Percentiles rank a stretch among this genome's conserved stretches.
phyloP scores from a whole-genome alignment of 2,797 vertebrate genomes.

The Petrocephalus sullivani region DNA sequence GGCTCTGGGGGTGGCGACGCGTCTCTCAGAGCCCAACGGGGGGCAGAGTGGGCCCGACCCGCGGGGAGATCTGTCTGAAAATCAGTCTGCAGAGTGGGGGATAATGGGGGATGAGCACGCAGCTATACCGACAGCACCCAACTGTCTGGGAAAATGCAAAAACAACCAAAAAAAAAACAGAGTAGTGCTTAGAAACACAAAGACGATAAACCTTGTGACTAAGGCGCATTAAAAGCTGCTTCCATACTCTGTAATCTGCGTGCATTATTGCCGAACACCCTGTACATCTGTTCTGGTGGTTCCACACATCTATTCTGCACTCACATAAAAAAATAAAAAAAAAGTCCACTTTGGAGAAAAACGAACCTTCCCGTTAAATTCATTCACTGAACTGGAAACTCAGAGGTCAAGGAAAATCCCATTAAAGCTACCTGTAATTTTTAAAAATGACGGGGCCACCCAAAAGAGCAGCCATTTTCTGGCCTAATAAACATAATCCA shows the following conservation, averaged over 20 bases:
- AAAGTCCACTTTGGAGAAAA: neutral
- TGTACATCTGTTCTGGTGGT: neutral
- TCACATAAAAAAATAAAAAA: neutral
- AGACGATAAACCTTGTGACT: neutral
- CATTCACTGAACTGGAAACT: neutral
- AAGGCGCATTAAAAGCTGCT: neutral
- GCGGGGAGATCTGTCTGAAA: neutral
- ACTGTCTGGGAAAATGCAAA: neutral
- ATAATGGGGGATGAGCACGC: neutral
- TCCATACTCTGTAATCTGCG: neutral
- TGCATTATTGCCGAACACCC: neutral
- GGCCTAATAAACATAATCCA: neutral
- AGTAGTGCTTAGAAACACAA: neutral
- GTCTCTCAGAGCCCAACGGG: neutral
- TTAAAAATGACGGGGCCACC: neutral
- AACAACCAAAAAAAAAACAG: neutral
- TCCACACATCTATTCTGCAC: neutral
- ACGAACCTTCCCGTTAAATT: neutral
- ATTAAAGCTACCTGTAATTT: constrained; percentile 9
- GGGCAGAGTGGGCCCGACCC: neutral
- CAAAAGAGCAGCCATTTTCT: neutral
- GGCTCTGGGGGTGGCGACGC: neutral
- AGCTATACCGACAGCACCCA: neutral
- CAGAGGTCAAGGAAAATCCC: neutral
- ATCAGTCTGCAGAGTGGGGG: neutral